phyloP scores from a whole-genome alignment of 2,113 vertebrate genomes.

The Hippocampus abdominalis region DNA sequence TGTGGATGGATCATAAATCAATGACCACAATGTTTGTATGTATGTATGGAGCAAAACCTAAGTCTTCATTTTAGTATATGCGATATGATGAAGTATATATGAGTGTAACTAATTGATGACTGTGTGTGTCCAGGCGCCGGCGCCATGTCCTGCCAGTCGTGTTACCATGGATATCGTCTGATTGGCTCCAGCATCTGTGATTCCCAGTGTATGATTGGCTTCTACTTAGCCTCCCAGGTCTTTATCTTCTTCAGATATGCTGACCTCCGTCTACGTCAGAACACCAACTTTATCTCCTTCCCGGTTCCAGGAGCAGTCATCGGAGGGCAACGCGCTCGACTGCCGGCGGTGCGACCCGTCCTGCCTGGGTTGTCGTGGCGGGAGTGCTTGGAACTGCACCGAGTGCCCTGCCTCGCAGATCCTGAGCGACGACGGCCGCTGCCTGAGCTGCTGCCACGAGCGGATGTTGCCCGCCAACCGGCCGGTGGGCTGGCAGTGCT shows the following conservation, averaged over 20 bases:
- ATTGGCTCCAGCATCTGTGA: constrained; percentile 67
- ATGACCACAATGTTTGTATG: not conserved
- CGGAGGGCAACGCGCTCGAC: constrained; percentile 40
- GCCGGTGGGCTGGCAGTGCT: constrained; percentile 74
- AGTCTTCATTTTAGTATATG: not conserved
- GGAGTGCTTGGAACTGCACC: constrained; percentile 78
- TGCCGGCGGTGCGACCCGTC: constrained; percentile 79
- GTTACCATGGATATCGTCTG: constrained; percentile 77
- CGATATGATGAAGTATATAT: not conserved
- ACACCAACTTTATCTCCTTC: not conserved
- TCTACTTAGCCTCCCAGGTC: constrained; percentile 73
- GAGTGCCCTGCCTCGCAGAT: constrained; percentile 71
- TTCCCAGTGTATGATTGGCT: constrained; percentile 74
- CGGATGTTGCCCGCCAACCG: not conserved
- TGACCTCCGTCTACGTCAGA: not conserved
- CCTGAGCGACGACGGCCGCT: constrained; percentile 78
- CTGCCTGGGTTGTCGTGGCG: constrained; percentile 84
- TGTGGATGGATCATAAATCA: not conserved
- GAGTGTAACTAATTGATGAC: not conserved
- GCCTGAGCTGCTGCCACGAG: constrained; percentile 80
- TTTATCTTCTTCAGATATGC: not conserved
- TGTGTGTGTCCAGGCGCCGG: constrained; percentile 62
- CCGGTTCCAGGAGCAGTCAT: constrained; percentile 16
- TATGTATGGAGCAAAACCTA: not conserved
- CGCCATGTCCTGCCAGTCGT: constrained; percentile 73